Percentiles rank a stretch among this genome's conserved stretches.
Evolutionary conservation across 2,797 vertebrate species (phyloP).

Genomic region (Steatocranus sp.): DNA sequence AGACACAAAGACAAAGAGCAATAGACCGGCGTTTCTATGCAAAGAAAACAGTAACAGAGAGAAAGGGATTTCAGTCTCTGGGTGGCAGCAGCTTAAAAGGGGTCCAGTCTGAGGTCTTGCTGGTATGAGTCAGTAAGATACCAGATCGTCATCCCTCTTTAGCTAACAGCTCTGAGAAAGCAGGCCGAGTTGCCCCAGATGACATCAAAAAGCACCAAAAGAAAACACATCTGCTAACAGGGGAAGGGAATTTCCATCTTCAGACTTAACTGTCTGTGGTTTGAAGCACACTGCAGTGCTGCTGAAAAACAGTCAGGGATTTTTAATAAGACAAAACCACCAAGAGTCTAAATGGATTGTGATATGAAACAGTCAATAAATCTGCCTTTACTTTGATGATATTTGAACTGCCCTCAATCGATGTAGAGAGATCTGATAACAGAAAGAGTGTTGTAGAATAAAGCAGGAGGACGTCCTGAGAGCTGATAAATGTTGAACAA

Average conservation of each 20-base stretch:
- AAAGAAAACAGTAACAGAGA: slow-evolving; percentile 34
- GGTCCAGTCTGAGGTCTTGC: slow-evolving; percentile 17
- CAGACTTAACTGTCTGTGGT: not conserved
- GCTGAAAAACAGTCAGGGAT: not conserved
- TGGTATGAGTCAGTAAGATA: slow-evolving; percentile 49
- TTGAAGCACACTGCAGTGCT: not conserved
- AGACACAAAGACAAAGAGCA: slow-evolving; percentile 9
- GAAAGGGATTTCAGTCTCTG: slow-evolving; percentile 15
- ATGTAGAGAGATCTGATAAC: not conserved
- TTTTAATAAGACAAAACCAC: not conserved
- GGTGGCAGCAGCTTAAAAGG: slow-evolving; percentile 49
- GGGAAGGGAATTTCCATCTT: slow-evolving; percentile 27
- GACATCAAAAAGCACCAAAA: slow-evolving; percentile 31
- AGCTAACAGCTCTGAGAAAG: slow-evolving; percentile 13
- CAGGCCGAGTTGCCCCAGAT: slow-evolving; percentile 11
- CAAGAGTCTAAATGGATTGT: not conserved
- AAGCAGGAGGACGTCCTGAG: not conserved
- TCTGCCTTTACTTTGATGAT: not conserved
- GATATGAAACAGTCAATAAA: not conserved
- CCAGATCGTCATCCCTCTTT: slow-evolving; percentile 14
- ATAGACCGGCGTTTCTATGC: slow-evolving; percentile 13
- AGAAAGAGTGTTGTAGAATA: not conserved
- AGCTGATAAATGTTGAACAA: not conserved
- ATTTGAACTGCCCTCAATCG: not conserved
- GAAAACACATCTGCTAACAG: slow-evolving; percentile 32